Percentiles rank a stretch among this genome's conserved stretches.
Evolutionary conservation across 2,113 vertebrate species (phyloP).

Genomic region (Plestiodon gilberti): DNA sequence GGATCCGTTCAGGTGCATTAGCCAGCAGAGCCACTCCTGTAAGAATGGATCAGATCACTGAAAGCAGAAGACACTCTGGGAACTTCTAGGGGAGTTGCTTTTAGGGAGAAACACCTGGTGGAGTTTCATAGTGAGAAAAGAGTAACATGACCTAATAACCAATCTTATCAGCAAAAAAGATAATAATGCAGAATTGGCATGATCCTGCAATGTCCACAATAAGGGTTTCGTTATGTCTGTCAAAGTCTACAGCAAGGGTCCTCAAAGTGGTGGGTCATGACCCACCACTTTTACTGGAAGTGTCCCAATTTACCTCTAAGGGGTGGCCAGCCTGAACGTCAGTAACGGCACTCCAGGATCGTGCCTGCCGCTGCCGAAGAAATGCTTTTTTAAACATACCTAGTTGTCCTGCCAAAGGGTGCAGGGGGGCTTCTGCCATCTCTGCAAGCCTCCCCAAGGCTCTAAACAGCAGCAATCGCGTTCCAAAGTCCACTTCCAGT

Average conservation of each 20-base stretch:
- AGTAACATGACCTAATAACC: neutral
- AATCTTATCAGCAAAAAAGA: neutral
- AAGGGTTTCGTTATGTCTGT: neutral
- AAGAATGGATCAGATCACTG: neutral
- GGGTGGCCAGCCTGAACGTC: too few relatives aligned
- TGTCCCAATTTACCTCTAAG: too few relatives aligned
- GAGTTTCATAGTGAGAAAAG: neutral
- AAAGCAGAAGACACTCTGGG: neutral
- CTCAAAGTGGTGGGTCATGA: too few relatives aligned
- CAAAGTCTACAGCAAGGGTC: neutral
- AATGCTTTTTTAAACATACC: too few relatives aligned
- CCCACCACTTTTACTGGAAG: too few relatives aligned
- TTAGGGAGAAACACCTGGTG: neutral
- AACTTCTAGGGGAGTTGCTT: neutral
- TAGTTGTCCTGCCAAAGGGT: too few relatives aligned
- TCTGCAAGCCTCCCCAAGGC: too few relatives aligned
- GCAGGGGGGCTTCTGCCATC: too few relatives aligned
- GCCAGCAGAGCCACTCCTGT: slow-evolving; percentile 92
- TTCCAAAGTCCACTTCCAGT: too few relatives aligned
- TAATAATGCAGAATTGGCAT: neutral
- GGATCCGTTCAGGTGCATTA: slow-evolving; percentile 88
- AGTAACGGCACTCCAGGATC: too few relatives aligned
- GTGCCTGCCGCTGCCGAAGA: too few relatives aligned
- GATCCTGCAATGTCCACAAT: neutral
- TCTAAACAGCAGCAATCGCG: too few relatives aligned